Evolutionary conservation across 2,797 vertebrate genomes (phyloP).

Genomic region (Sebastes taczanowskii): DNA sequence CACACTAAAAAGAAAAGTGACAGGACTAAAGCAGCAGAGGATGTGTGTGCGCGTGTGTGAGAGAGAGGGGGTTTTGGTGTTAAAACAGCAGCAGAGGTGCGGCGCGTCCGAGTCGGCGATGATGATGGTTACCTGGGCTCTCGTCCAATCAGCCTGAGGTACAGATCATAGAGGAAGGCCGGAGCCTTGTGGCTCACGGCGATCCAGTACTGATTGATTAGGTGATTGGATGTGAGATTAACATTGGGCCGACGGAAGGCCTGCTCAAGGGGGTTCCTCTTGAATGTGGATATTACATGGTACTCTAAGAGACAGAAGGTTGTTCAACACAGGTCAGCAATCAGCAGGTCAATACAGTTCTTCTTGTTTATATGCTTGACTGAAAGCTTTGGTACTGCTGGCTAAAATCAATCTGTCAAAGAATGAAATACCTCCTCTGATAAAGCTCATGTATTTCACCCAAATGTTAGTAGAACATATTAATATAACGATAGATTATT

Average conservation of each 20-base stretch:
- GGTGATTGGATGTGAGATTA: slow-evolving; percentile 99
- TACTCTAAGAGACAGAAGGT: slow-evolving; percentile 97
- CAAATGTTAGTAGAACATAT: neutral
- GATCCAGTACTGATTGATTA: slow-evolving; percentile 99
- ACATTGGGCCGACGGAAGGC: slow-evolving; percentile 99
- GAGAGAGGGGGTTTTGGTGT: neutral
- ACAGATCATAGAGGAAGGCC: slow-evolving; percentile 99
- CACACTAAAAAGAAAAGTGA: slow-evolving; percentile 31
- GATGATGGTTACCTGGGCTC: slow-evolving; percentile 95
- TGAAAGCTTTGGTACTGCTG: neutral
- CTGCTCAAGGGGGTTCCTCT: slow-evolving; percentile 99
- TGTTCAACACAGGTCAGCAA: slow-evolving; percentile 74
- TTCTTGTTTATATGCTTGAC: neutral
- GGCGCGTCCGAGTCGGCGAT: slow-evolving; percentile 62
- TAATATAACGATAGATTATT: neutral
- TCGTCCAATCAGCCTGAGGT: slow-evolving; percentile 99
- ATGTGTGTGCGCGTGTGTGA: slow-evolving; percentile 70
- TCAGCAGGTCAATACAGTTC: slow-evolving; percentile 1
- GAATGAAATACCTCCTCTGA: neutral
- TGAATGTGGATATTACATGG: slow-evolving; percentile 99
- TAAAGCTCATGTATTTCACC: neutral
- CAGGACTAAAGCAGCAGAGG: slow-evolving; percentile 66
- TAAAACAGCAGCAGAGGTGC: slow-evolving; percentile 36
- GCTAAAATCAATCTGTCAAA: neutral
- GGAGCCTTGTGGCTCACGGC: slow-evolving; percentile 99